Evolutionary conservation across 2,888 invertebrate species (phyloP).

Genomic region (Orthonychiurus folsomi): DNA sequence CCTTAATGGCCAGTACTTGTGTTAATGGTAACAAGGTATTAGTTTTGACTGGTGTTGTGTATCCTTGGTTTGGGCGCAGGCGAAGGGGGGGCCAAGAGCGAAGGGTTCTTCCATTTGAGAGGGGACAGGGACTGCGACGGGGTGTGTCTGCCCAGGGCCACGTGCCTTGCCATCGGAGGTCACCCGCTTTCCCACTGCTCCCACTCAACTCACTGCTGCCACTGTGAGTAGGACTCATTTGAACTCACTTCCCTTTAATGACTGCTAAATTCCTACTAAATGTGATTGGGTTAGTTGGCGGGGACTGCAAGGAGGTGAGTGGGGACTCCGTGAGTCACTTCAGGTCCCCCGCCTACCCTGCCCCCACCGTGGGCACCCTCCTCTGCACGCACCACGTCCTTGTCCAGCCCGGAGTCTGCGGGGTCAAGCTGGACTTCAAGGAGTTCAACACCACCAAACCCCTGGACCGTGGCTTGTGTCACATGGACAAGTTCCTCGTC

Average conservation of each 20-base stretch:
- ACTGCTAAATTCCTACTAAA: too few species aligned
- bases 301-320: constrained; percentile 26
- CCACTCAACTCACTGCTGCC: constrained; percentile 6
- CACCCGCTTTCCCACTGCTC: not conserved
- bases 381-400: constrained; percentile 37
- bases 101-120: too few species aligned
- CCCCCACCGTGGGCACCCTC: constrained; percentile 35
- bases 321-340: constrained; percentile 26
- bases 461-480: constrained; percentile 43
- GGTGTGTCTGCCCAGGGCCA: constrained; percentile 2
- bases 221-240: not conserved
- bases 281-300: constrained; percentile 27
- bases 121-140: too few species aligned
- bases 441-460: constrained; percentile 40
- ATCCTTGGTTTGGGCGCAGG: too few species aligned
- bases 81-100: too few species aligned
- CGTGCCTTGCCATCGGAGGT: constrained; percentile 2
- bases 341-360: constrained; percentile 36
- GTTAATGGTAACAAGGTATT: too few species aligned
- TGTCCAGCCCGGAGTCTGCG: constrained; percentile 34
- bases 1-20: too few species aligned
- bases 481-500: constrained; percentile 44
- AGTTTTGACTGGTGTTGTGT: too few species aligned
- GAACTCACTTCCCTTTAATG: too few species aligned
- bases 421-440: constrained; percentile 33